Conservation (phyloP, 2,888 invertebrate genomes). For the Osedax fenrisi region DNA sequence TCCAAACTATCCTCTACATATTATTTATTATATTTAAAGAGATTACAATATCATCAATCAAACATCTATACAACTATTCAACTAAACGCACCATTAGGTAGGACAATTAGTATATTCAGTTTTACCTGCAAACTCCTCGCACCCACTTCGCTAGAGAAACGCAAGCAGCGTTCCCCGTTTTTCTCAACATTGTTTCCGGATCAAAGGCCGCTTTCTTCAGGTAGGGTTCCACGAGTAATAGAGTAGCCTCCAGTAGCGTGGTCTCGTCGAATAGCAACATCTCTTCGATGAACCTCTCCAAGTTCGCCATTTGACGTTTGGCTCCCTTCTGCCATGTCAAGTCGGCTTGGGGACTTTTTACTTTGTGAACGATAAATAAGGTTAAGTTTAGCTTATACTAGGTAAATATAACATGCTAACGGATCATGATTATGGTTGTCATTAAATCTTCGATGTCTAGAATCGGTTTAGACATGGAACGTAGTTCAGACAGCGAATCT, state of each 20-base stretch:
- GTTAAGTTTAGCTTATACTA: too few species aligned
- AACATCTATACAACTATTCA: too few species aligned
- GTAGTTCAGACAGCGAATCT: conserved; percentile 46
- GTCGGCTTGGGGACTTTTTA: conserved; percentile 50
- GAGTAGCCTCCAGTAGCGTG: conserved; percentile 46
- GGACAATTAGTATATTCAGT: too few species aligned
- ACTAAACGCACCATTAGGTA: too few species aligned
- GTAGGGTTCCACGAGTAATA: conserved; percentile 47
- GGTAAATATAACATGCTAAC: too few species aligned
- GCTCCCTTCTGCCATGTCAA: conserved; percentile 51
- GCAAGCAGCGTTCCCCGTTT: conserved; percentile 46
- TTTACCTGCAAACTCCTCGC: conserved; percentile 47
- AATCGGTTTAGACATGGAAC: conserved; percentile 48
- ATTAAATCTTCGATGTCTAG: conserved; percentile 49
- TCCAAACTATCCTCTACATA: too few species aligned
- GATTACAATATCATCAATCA: too few species aligned
- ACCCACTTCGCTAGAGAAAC: conserved; percentile 49
- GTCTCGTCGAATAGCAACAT: conserved; percentile 49
- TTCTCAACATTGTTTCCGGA: conserved; percentile 42
- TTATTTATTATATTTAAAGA: too few species aligned
- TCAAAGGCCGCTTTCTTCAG: conserved; percentile 48
- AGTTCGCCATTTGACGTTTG: conserved; percentile 50
- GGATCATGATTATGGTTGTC: conserved; percentile 49
- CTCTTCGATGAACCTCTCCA: conserved; percentile 50
- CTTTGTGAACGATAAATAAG: too few species aligned